These are phyloP conservation scores for Beroe ovata DNA, from an alignment of 37 sponge, comb jelly and placozoan species.

Conservation along the genomic window DNA sequence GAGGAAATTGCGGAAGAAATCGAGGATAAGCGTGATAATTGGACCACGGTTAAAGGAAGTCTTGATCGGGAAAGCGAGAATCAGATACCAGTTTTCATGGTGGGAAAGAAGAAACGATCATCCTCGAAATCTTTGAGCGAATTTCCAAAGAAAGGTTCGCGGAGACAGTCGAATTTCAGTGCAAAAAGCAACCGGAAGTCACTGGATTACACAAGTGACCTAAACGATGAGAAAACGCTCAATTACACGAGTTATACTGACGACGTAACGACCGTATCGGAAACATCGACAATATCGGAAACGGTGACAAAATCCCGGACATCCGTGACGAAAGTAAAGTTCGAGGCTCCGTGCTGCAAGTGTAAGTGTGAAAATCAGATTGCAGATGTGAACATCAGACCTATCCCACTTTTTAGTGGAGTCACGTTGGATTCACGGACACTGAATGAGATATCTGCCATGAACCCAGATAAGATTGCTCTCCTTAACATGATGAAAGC, in stretches of 20 bases:
- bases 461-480: conserved; percentile 54
- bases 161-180: neutral
- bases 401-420: conserved; percentile 41
- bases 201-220: neutral
- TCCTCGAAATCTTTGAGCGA: neutral
- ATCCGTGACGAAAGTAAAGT: conserved; percentile 4
- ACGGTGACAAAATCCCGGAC: conserved; percentile 27
- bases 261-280: conserved; percentile 19
- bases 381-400: conserved; percentile 24
- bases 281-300: neutral
- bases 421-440: conserved; percentile 14
- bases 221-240: neutral
- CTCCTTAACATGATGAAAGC: conserved; percentile 60
- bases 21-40: neutral
- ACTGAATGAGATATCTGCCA: conserved; percentile 32
- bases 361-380: conserved; percentile 19
- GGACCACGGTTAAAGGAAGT: conserved; percentile 7
- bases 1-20: conserved; percentile 39
- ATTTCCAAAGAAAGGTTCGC: neutral
- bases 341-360: neutral
- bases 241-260: conserved; percentile 3
- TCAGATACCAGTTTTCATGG: conserved; percentile 31
- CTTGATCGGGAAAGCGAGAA: neutral
- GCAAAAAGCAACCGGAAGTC: neutral
- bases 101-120: neutral